Evolutionary conservation across 2,797 vertebrate species (phyloP).

Genomic region (Malurus splendens): DNA sequence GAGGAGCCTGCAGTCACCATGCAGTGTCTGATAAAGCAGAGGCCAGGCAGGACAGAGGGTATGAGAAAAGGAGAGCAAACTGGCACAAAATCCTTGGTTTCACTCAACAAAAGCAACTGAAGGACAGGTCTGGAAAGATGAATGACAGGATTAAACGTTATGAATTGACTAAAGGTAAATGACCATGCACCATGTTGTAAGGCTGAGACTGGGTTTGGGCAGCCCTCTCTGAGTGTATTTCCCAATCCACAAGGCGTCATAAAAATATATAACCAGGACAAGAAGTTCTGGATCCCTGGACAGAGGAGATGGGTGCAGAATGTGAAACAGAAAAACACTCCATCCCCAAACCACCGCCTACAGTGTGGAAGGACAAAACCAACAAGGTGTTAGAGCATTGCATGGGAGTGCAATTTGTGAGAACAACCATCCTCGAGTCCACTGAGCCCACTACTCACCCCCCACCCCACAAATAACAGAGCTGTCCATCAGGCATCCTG

Average conservation of each 20-base stretch:
- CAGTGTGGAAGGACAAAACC: neutral
- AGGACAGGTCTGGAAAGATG: neutral
- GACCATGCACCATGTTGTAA: neutral
- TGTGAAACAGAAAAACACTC: neutral
- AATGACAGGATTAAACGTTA: neutral
- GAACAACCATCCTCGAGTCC: neutral
- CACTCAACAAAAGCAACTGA: conserved; percentile 1
- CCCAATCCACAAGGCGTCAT: neutral
- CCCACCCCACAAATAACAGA: neutral
- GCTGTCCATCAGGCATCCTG: neutral
- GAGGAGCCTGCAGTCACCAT: neutral
- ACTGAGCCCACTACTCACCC: neutral
- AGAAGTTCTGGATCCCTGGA: neutral
- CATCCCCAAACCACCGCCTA: neutral
- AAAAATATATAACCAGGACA: neutral
- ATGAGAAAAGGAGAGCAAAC: neutral
- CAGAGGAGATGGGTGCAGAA: neutral
- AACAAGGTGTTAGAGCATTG: neutral
- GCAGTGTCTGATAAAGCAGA: neutral
- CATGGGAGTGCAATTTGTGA: neutral
- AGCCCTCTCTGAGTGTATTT: neutral
- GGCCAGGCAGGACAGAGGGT: neutral
- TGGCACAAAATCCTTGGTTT: neutral
- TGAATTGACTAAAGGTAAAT: neutral
- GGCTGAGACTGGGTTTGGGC: neutral